phyloP scores from a whole-genome alignment of 2,113 vertebrate genomes.

The Chroicocephalus ridibundus region DNA sequence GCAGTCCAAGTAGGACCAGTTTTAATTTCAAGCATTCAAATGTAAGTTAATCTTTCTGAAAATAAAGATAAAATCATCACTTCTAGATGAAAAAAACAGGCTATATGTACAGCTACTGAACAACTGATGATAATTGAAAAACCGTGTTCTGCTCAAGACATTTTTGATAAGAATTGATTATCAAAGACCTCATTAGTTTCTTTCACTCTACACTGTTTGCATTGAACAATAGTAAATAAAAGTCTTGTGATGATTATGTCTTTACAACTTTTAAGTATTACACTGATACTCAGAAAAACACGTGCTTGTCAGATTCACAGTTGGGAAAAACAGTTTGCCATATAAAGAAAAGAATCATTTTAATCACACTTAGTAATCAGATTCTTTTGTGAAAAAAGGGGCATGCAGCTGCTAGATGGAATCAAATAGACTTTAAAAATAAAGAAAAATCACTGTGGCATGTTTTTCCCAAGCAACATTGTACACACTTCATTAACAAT shows the following conservation, averaged over 20 bases:
- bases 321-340: not conserved
- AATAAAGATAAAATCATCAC: conserved; percentile 63
- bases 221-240: conserved; percentile 61
- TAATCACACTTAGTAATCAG: conserved; percentile 52
- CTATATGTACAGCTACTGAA: not conserved
- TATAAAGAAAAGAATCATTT: conserved; percentile 44
- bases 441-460: not conserved
- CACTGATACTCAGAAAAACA: conserved; percentile 16
- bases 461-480: not conserved
- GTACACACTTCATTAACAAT: not conserved
- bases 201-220: conserved; percentile 38
- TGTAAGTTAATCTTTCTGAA: conserved; percentile 4
- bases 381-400: conserved; percentile 42
- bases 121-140: conserved; percentile 65
- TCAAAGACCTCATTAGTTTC: conserved; percentile 59
- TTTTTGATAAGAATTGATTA: conserved; percentile 64
- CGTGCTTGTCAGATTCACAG: not conserved
- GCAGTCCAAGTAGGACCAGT: not conserved
- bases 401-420: conserved; percentile 47
- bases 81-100: conserved; percentile 2
- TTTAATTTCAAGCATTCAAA: conserved; percentile 7
- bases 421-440: conserved; percentile 23
- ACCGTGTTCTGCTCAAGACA: conserved; percentile 15
- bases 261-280: conserved; percentile 4
- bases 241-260: conserved; percentile 28